Conservation (phyloP, 2,113 vertebrate genomes). For the Rhynchopsitta pachyrhyncha region DNA sequence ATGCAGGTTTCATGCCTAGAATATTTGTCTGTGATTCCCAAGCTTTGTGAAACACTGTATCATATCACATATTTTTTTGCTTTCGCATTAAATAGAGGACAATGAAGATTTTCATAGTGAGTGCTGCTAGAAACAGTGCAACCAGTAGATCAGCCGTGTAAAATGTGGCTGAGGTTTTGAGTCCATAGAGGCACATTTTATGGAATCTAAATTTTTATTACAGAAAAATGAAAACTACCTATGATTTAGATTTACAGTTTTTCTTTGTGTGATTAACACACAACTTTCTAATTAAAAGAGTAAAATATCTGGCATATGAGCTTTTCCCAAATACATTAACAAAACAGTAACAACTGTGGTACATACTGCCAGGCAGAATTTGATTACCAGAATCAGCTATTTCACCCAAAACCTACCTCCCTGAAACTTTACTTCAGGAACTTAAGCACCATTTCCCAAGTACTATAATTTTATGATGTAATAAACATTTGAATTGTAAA, state of each 20-base stretch:
- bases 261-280: conserved; percentile 16
- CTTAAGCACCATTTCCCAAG: not conserved
- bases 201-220: not conserved
- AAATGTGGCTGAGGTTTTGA: not conserved
- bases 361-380: not conserved
- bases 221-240: not conserved
- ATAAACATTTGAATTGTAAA: not conserved
- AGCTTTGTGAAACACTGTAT: not conserved
- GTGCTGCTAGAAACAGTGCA: not conserved
- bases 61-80: not conserved
- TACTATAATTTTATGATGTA: not conserved
- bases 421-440: conserved; percentile 27
- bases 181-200: not conserved
- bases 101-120: not conserved
- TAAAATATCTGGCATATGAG: not conserved
- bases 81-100: not conserved
- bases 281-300: not conserved
- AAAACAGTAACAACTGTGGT: not conserved
- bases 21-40: not conserved
- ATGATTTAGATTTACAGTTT: not conserved
- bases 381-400: not conserved
- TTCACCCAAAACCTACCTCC: not conserved
- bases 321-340: not conserved
- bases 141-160: not conserved
- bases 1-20: accelerated